Base-by-base conservation (phyloP, 2,797 vertebrate genomes). In the Tokudaia muenninki region DNA sequence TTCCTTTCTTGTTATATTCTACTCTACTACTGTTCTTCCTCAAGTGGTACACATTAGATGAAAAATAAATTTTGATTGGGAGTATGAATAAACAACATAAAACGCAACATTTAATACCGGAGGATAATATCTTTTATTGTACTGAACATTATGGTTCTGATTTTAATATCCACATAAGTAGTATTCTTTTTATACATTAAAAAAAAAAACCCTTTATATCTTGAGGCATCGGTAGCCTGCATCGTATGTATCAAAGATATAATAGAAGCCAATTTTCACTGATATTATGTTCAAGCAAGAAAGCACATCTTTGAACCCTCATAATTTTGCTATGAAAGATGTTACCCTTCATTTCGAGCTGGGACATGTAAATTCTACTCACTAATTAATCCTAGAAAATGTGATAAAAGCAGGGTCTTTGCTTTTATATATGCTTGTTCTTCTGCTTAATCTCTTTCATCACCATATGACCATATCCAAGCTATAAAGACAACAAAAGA, bases 41-140 rank as follows among this genome's bases (percentile, higher is more conserved):
- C 31, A 8, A 97, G 19, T 77, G 57, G 26, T 17, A 94, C 6
- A 92, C 52, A 87, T n/a, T 92, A 50, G 8, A 44, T 94, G 41
- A 70, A 67, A 84, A 95, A 88, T 95, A 94, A 90, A 91, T 75
- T 44, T 89, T 89, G 95, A 19, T 29, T 90, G 14, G 91, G 72
- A 5, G 17, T 59, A 92, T 41, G 57, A 70, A 87, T 65, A 83
- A 96, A 93, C 11, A 61, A 41, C 4, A 86, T 74, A 13, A 1
- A 37, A 74, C 2, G 0, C 0, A 93, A 92, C 86, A 41, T 9
- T 84, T 94, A 94, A 26, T 57, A 67, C 1, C 82, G 16, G 22
- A 81, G 12, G 29, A 88, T 77, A 61, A 87, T 87, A 65, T 91
- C 14, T 70, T 94, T 78, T 55, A 78, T 67, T 94, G 11, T 79